Conservation (phyloP, 2,888 invertebrate species). For the Uloborus plumipes region DNA sequence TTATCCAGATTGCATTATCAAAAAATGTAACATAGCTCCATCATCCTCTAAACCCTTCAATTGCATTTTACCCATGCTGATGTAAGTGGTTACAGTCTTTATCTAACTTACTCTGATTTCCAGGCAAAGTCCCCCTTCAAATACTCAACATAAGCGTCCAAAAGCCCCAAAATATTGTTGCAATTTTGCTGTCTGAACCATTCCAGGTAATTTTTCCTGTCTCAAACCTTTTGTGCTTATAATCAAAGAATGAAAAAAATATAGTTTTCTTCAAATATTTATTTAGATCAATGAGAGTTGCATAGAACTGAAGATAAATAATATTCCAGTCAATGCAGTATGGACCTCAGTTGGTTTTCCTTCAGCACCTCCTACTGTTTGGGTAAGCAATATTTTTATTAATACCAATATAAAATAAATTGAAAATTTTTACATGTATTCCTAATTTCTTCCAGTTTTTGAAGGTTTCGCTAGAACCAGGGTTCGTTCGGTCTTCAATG, state of each 20-base stretch:
- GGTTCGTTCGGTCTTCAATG: too few species aligned
- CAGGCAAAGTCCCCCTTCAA: constrained; percentile 41
- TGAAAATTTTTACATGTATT: too few species aligned
- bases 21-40: too few species aligned
- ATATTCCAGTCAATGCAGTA: constrained; percentile 8
- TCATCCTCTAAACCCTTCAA: too few species aligned
- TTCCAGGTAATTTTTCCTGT: constrained; percentile 18
- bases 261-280: constrained; percentile 2
- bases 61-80: too few species aligned
- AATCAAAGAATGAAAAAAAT: background rate
- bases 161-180: constrained; percentile 16
- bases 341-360: constrained; percentile 28
- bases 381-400: constrained; percentile 37
- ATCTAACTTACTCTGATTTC: background rate
- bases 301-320: constrained; percentile 41
- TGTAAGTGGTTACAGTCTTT: too few species aligned
- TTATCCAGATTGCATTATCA: too few species aligned
- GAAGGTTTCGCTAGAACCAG: too few species aligned
- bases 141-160: constrained; percentile 40
- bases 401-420: too few species aligned
- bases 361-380: constrained; percentile 49
- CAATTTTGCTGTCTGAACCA: constrained; percentile 45
- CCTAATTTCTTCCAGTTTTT: too few species aligned
- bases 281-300: constrained; percentile 16
- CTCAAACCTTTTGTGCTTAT: background rate